Evolutionary conservation across 2,797 vertebrate genomes (phyloP).

Genomic region (Macroramphosus scolopax): DNA sequence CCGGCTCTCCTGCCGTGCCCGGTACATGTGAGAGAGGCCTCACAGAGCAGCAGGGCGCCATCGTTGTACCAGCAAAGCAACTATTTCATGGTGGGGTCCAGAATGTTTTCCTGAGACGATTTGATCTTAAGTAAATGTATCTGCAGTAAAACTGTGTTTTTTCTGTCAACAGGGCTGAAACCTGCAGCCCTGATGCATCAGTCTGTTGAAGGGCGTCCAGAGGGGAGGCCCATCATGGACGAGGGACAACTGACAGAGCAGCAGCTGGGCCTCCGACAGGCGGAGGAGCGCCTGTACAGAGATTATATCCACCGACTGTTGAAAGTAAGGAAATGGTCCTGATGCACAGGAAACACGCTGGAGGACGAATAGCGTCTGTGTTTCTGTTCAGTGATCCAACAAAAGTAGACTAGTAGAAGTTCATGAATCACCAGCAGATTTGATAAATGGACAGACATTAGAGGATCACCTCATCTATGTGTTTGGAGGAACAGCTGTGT

Average conservation of each 20-base stretch:
- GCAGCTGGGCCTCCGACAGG: constrained; percentile 94
- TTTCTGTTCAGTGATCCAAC: too few species aligned
- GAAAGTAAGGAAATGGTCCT: constrained; percentile 77
- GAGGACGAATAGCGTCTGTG: too few species aligned
- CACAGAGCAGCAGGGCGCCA: constrained; percentile 23
- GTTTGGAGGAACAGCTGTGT: too few species aligned
- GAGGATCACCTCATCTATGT: too few species aligned
- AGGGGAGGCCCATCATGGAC: constrained; percentile 60
- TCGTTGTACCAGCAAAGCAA: constrained; percentile 45
- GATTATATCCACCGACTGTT: constrained; percentile 94
- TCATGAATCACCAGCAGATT: too few species aligned
- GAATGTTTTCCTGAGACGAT: too few species aligned
- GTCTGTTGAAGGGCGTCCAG: constrained; percentile 36
- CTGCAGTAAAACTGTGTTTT: too few species aligned
- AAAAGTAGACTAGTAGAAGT: too few species aligned
- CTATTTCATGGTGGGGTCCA: constrained; percentile 22
- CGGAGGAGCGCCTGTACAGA: constrained; percentile 93
- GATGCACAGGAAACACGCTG: too few species aligned
- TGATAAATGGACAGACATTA: too few species aligned
- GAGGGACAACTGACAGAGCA: constrained; percentile 86
- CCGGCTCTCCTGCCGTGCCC: constrained; percentile 20
- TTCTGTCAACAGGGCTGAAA: constrained; percentile 44
- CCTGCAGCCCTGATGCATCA: constrained; percentile 36
- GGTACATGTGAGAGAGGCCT: constrained; percentile 34
- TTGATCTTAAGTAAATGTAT: too few species aligned